Evolutionary conservation across 1,140 invertebrate species (phyloP).

Genomic region (Gonatopus flavifemur): DNA sequence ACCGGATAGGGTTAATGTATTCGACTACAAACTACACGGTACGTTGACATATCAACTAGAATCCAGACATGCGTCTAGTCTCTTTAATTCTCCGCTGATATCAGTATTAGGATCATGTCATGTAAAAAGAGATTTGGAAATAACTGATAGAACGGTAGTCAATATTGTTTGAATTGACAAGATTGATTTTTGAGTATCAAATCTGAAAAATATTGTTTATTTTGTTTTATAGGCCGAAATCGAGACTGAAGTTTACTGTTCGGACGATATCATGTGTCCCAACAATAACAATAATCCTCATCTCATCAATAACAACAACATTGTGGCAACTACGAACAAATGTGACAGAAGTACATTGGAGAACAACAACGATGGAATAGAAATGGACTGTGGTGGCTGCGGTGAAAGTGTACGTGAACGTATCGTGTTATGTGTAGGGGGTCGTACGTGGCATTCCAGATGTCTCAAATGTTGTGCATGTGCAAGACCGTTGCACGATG

Average conservation of each 20-base stretch:
- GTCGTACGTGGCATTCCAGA: conserved; percentile 54
- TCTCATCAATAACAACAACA: conserved; percentile 23
- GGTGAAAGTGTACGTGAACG: conserved; percentile 52
- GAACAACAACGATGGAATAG: conserved; percentile 34
- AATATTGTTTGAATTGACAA: no score
- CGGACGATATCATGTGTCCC: conserved; percentile 26
- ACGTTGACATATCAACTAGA: no score
- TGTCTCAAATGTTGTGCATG: conserved; percentile 55
- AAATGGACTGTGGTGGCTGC: conserved; percentile 56
- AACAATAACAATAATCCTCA: no score
- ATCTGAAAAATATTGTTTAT: conserved; percentile 1
- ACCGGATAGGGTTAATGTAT: no score
- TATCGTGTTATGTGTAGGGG: conserved; percentile 52
- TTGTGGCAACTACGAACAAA: conserved; percentile 13
- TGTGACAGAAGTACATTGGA: no score
- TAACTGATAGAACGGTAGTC: no score
- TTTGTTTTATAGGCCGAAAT: conserved; percentile 35
- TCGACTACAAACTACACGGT: no score
- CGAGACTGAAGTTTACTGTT: conserved; percentile 29
- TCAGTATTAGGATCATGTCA: no score
- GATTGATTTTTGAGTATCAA: no score
- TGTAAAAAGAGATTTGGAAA: no score
- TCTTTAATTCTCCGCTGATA: not conserved
- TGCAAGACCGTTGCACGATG: conserved; percentile 50
- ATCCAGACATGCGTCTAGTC: not conserved